These are phyloP conservation scores for Drosophila yooni DNA, from an alignment of 2,888 invertebrate species.

Conservation along the genomic window DNA sequence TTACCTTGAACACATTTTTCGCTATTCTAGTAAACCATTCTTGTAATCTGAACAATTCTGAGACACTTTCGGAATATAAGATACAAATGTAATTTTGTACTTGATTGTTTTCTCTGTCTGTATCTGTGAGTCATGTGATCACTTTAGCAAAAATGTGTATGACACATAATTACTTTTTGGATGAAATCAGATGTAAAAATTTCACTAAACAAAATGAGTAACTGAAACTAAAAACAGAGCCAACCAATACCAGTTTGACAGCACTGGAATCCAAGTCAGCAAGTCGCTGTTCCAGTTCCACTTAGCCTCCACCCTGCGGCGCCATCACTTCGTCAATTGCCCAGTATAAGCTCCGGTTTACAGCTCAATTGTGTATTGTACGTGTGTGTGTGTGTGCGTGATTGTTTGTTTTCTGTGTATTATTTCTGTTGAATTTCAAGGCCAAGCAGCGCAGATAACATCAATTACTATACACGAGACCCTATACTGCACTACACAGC, in stretches of 20 bases:
- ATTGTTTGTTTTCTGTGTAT: conserved; percentile 1
- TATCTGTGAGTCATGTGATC: conserved; percentile 32
- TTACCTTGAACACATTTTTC: not conserved
- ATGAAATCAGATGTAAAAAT: conserved; percentile 43
- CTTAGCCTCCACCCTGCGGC: conserved; percentile 8
- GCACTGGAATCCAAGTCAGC: conserved; percentile 37
- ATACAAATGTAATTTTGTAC: not conserved
- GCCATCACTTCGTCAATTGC: conserved; percentile 28
- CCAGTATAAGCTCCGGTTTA: conserved; percentile 49
- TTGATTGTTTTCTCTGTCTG: not conserved
- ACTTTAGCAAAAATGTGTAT: not conserved
- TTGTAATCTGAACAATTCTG: not conserved
- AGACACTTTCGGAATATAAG: not conserved
- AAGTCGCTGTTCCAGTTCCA: conserved; percentile 49
- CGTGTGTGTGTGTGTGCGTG: conserved; percentile 12
- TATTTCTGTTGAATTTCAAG: conserved; percentile 48
- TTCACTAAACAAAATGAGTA: conserved; percentile 43
- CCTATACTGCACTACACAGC: conserved; percentile 23
- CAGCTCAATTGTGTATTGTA: conserved; percentile 42
- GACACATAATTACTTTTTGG: conserved; percentile 43
- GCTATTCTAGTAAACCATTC: not conserved
- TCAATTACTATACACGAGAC: conserved; percentile 26
- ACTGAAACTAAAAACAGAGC: conserved; percentile 40
- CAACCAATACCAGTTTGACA: conserved; percentile 57
- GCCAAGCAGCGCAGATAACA: conserved; percentile 39